Percentiles rank a stretch among this genome's conserved stretches.
Conservation (phyloP, 23 tunicate species). For the Corella eumyota region DNA sequence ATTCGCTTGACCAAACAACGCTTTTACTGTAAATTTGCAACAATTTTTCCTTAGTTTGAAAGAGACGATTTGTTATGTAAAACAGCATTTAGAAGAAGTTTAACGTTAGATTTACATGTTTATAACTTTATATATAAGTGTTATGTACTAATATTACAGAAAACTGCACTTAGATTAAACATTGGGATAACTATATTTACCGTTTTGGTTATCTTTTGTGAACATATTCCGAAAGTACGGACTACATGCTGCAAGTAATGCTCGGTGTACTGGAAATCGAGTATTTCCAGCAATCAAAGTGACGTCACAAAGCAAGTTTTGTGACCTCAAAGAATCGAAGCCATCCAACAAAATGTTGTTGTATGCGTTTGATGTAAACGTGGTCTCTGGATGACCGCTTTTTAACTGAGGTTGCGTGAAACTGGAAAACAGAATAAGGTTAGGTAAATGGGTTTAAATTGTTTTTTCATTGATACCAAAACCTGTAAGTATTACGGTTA, state of each 20-base stretch:
- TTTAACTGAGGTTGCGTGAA: slow-evolving; percentile 28
- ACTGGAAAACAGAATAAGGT: slow-evolving; percentile 7
- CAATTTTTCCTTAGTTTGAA: too few relatives aligned
- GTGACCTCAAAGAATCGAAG: slow-evolving; percentile 61
- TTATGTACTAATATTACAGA: neutral
- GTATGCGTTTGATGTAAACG: slow-evolving; percentile 86
- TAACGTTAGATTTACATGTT: neutral
- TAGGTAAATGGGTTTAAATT: neutral
- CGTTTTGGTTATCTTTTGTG: slow-evolving; percentile 85
- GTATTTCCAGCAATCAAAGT: slow-evolving; percentile 85
- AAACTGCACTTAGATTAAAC: neutral
- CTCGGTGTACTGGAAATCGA: slow-evolving; percentile 90
- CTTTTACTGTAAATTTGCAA: too few relatives aligned
- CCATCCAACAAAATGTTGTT: slow-evolving; percentile 75
- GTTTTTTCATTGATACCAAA: neutral
- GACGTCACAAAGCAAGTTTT: slow-evolving; percentile 87
- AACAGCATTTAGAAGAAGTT: neutral
- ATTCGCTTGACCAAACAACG: too few relatives aligned
- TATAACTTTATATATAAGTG: neutral
- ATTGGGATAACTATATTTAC: slow-evolving; percentile 11
- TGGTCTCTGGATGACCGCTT: slow-evolving; percentile 59
- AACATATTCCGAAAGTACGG: slow-evolving; percentile 95
- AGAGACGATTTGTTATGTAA: too few relatives aligned
- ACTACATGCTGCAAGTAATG: slow-evolving; percentile 92
- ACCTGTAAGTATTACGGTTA: neutral